phyloP scores from a whole-genome alignment of 2,888 invertebrate genomes.

The Polia nebulosa region DNA sequence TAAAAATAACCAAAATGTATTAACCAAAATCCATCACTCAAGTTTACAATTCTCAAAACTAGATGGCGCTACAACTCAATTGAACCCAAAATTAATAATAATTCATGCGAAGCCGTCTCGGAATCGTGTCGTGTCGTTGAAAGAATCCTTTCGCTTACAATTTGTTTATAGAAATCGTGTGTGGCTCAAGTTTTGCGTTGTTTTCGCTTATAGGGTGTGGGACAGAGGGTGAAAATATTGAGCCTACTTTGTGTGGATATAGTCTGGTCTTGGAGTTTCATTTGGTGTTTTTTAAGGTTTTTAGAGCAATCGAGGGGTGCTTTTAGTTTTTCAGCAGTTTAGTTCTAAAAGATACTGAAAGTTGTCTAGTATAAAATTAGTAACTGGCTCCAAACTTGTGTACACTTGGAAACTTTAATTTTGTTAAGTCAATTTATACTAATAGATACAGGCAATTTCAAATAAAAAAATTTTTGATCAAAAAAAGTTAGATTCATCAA shows the following conservation, averaged over 20 bases:
- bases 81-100: constrained; percentile 40
- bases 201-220: constrained; percentile 8
- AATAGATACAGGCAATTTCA: too few relatives aligned
- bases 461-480: too few relatives aligned
- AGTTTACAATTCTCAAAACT: constrained; percentile 1
- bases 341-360: too few relatives aligned
- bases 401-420: too few relatives aligned
- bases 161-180: constrained; percentile 51
- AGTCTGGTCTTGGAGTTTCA: neutral
- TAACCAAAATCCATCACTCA: neutral
- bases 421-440: too few relatives aligned
- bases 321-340: too few relatives aligned
- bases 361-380: too few relatives aligned
- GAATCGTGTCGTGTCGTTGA: constrained; percentile 53
- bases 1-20: neutral
- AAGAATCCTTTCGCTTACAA: constrained; percentile 51
- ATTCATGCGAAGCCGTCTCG: constrained; percentile 43
- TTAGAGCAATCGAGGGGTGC: too few relatives aligned
- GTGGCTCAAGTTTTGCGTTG: constrained; percentile 33
- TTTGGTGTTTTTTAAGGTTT: neutral
- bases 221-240: constrained; percentile 7
- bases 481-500: too few relatives aligned
- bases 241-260: neutral
- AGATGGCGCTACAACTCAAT: constrained; percentile 45
- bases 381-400: too few relatives aligned